Evolutionary conservation across 2,888 invertebrate genomes (phyloP).

Genomic region (Drosophila villosipedis): DNA sequence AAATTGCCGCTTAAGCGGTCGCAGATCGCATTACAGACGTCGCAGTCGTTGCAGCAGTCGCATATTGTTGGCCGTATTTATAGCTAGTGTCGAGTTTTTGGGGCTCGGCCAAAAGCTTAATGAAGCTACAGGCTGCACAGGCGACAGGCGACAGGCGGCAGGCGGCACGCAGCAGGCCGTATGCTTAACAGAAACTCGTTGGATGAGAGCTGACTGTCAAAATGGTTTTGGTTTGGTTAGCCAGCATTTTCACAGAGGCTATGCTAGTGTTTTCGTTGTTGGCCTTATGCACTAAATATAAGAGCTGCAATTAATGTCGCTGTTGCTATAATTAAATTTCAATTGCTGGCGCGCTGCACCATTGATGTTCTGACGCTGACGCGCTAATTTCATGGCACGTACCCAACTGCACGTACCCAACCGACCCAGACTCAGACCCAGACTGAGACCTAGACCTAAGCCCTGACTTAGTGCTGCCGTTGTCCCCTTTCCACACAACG

Average conservation of each 20-base stretch:
- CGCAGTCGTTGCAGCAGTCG: slow-evolving; percentile 13
- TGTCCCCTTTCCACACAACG: slow-evolving; percentile 41
- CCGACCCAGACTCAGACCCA: slow-evolving; percentile 11
- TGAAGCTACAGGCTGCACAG: slow-evolving; percentile 48
- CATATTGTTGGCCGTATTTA: slow-evolving; percentile 63
- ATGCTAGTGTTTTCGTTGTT: background rate
- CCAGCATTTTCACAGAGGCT: slow-evolving; percentile 24
- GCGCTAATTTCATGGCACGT: slow-evolving; percentile 73
- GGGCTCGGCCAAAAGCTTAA: slow-evolving; percentile 61
- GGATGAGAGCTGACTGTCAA: slow-evolving; percentile 32
- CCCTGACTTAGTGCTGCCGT: background rate
- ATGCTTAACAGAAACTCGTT: slow-evolving; percentile 17
- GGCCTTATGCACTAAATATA: slow-evolving; percentile 12
- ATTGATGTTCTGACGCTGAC: slow-evolving; percentile 68
- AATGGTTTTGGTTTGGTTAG: slow-evolving; percentile 28
- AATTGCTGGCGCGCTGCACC: slow-evolving; percentile 53
- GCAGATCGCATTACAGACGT: slow-evolving; percentile 60
- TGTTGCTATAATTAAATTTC: slow-evolving; percentile 57
- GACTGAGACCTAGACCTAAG: slow-evolving; percentile 6
- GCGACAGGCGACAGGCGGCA: background rate
- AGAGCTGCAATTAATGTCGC: slow-evolving; percentile 62
- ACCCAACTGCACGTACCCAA: slow-evolving; percentile 31
- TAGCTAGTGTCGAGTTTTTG: slow-evolving; percentile 52
- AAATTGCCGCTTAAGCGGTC: slow-evolving; percentile 75
- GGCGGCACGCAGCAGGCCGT: background rate